Evolutionary conservation across 1,140 invertebrate species (phyloP).

Genomic region (Cylas formicarius): DNA sequence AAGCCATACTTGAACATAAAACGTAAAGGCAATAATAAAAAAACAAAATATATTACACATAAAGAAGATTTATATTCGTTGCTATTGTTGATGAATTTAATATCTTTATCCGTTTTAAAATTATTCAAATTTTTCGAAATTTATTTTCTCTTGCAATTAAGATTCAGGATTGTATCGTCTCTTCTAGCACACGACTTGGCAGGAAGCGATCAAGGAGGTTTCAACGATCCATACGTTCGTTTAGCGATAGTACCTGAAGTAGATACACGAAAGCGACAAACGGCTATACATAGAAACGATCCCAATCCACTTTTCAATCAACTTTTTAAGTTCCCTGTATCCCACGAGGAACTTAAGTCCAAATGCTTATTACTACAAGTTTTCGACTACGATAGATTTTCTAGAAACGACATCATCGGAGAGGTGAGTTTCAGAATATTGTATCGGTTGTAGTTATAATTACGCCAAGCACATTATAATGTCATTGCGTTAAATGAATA

Average conservation of each 20-base stretch:
- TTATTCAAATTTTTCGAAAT: too few species aligned
- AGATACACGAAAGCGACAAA: conserved; percentile 75
- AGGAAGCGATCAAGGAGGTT: conserved; percentile 71
- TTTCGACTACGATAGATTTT: conserved; percentile 53
- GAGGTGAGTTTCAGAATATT: too few species aligned
- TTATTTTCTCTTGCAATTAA: conserved; percentile 7
- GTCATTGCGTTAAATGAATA: too few species aligned
- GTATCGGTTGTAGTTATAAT: too few species aligned
- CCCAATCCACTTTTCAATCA: conserved; percentile 76
- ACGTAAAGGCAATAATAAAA: too few species aligned
- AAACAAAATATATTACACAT: too few species aligned
- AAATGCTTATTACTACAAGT: conserved; percentile 65
- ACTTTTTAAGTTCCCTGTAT: conserved; percentile 79
- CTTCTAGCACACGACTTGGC: conserved; percentile 71
- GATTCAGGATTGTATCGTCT: conserved; percentile 4
- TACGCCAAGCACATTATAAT: too few species aligned
- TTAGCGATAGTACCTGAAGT: conserved; percentile 69
- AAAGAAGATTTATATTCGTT: too few species aligned
- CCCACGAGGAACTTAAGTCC: conserved; percentile 67
- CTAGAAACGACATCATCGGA: conserved; percentile 71
- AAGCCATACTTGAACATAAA: too few species aligned
- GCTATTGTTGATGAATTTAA: too few species aligned
- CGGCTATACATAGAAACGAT: conserved; percentile 66
- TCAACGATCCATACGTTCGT: conserved; percentile 80
- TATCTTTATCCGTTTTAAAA: too few species aligned